Base-by-base conservation (phyloP, 2,888 invertebrate genomes). In the Mythimna impura region DNA sequence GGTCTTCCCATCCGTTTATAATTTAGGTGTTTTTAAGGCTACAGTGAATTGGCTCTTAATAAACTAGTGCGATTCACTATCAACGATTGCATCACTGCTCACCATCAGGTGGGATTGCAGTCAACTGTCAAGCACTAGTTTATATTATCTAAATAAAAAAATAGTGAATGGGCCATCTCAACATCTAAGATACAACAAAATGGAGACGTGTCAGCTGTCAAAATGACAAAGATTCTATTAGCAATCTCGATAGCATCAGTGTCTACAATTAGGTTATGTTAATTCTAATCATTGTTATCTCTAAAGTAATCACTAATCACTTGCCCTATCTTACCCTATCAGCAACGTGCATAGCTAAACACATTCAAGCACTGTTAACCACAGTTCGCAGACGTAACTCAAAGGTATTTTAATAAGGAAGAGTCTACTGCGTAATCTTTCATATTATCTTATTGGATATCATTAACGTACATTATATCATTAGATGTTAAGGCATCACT, bases 311-410 rank as follows among this genome's bases (percentile, higher is more conserved):
- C 40, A 47, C 30, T 55, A 65, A 70, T 70, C 72, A 67, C 52
- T 36, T 55, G 36, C 40, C 8, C 20, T 73, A 71, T 73, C 52
- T 36, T 55, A 30, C 40, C 8, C 20, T 73, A 71, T 73, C 43
- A 57, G 47, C n/a, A 60, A 6, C 47, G 17, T 47, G 17, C 40
- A 34, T 9, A 43, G 30, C 63, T 62, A 54, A 65, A 78, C 64
- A 71, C 30, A 70, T 83, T 86, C 80, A 86, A 71, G 85, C 84
- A 81, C 82, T 84, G 82, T 74, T 88, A 78, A 86, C 80, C 70
- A 60, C 75, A 52, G 9, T n/a, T 20, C 20, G 50, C 9, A 70
- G 65, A 75, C 76, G 80, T 79, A 86, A 81, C 78, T 67, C 40
- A 74, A 47, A 70, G 67, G 55, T 66, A 82, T 81, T 80, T 81